phyloP scores from a whole-genome alignment of 2,888 invertebrate species.

The Eupithecia tripunctaria region DNA sequence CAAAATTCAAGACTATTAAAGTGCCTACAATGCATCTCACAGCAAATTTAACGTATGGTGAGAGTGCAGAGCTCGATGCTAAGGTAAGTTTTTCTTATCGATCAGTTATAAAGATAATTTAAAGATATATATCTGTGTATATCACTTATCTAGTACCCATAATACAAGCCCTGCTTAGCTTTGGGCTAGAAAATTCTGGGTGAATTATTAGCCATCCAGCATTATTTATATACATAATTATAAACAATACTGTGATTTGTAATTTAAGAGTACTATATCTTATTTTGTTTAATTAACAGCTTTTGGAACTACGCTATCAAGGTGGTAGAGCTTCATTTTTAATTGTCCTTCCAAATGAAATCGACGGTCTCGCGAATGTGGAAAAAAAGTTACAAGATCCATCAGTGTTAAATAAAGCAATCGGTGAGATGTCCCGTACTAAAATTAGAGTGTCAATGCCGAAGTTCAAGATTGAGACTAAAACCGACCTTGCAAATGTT shows the following conservation, averaged over 20 bases:
- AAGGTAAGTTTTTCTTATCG: background rate
- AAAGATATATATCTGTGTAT: too few relatives aligned
- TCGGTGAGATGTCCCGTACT: conserved; percentile 61
- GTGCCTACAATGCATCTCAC: background rate
- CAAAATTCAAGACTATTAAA: background rate
- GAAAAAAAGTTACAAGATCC: conserved; percentile 84
- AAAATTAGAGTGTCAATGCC: conserved; percentile 88
- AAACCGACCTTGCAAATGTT: conserved; percentile 85
- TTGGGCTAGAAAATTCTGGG: too few relatives aligned
- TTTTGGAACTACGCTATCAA: conserved; percentile 89
- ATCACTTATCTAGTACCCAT: too few relatives aligned
- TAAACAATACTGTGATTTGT: too few relatives aligned
- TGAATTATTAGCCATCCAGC: too few relatives aligned
- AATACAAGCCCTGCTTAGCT: too few relatives aligned
- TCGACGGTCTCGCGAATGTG: conserved; percentile 86
- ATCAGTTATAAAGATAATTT: background rate
- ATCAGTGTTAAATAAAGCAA: conserved; percentile 71
- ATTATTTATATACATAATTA: too few relatives aligned
- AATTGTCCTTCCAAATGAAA: conserved; percentile 88
- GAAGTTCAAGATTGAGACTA: conserved; percentile 91
- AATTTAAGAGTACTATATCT: too few relatives aligned
- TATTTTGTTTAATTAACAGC: conserved; percentile 57
- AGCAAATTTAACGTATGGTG: background rate
- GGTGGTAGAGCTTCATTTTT: conserved; percentile 88
- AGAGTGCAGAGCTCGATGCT: conserved; percentile 4